Evolutionary conservation across 2,797 vertebrate species (phyloP), one percentile per base, ranked within the genome.

Genomic region (Crypturellus tataupa): DNA sequence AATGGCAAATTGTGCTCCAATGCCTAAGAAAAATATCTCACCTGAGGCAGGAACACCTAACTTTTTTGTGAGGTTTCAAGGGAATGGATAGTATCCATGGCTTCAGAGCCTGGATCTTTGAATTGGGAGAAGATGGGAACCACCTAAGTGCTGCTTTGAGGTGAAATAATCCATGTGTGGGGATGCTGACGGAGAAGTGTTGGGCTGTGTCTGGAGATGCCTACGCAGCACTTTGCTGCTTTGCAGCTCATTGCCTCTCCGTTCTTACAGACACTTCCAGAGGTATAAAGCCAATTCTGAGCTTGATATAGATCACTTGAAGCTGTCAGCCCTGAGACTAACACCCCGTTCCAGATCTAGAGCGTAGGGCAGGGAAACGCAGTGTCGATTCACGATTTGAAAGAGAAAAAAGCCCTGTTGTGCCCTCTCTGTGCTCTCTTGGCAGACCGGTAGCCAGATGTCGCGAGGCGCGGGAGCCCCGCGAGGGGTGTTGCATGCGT

Each of bases 361-460:
- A 87, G 90, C 87, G 93, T 6, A 63, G 72, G 68, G 46, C 68
- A 68, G 89, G 90, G 79, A 33, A 12, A 29, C 21, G 10, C 27
- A 5, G 49, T 9, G 27, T 24, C 6, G 37, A 5, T 85, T 11
- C 12, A 2, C 64, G 72, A 5, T n/a, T 37, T 2, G 5, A 35
- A 25, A 24, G 47, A 21, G 9, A 10, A 17, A 16, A 21, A 11
- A 16, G 8, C 29, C 47, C 47, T 15, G 3, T 65, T 12, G 0
- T 4, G 11, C 62, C 73, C 27, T 9, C 78, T 1, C 0, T 44
- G 10, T 37, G 27, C 51, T 89, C 33, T 95, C 69, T 91, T n/a
- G 5, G 35, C 91, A 98, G 99, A 98, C 98, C 97, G 98, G 98
- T 78, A 98, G 98, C 95, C 99, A 99, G 96, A 98, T 99, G 97